These are phyloP conservation scores for Oopsacas minuta DNA, from an alignment of 37 sponge, comb jelly and placozoan species.

Conservation along the genomic window DNA sequence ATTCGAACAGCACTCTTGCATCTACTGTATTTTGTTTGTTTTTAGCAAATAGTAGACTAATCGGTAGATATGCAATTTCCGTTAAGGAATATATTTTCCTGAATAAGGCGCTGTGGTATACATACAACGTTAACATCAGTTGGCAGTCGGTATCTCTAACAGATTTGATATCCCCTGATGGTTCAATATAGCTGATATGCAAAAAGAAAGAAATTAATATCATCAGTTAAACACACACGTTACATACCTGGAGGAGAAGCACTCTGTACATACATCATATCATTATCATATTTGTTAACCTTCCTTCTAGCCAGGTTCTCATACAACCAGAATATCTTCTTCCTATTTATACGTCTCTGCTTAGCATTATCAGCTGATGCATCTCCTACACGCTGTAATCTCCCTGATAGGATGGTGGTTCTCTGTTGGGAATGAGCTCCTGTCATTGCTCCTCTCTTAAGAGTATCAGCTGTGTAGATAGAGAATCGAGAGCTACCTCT, in stretches of 20 bases:
- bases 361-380: neutral
- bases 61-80: no score
- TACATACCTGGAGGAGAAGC: neutral
- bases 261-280: neutral
- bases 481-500: neutral
- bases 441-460: neutral
- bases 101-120: no score
- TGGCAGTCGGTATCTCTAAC: no score
- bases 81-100: no score
- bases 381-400: neutral
- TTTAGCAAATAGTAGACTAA: no score
- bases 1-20: no score
- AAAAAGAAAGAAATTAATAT: neutral
- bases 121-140: no score
- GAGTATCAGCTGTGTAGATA: neutral
- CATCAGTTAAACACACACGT: neutral
- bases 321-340: conserved; percentile 16
- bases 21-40: no score
- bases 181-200: no score
- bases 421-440: conserved; percentile 12
- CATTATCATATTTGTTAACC: neutral
- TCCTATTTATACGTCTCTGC: neutral
- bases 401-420: neutral
- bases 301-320: neutral
- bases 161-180: no score